Evolutionary conservation across 2,888 invertebrate species (phyloP).

Genomic region (Alitta virens): DNA sequence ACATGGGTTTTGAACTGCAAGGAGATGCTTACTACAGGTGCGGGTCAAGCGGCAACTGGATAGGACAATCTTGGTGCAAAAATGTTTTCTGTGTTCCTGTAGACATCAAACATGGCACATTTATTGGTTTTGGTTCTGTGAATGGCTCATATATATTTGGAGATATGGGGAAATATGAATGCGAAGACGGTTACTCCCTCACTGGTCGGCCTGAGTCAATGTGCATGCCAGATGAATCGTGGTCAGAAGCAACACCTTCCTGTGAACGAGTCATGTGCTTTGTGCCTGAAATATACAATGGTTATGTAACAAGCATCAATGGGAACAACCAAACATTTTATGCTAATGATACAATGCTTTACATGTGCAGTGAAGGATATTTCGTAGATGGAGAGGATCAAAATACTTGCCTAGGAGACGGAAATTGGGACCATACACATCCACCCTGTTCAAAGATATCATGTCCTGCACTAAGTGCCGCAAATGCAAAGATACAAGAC

Average conservation of each 20-base stretch:
- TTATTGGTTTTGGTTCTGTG: background rate
- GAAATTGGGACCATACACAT: constrained; percentile 20
- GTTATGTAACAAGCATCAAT: no score
- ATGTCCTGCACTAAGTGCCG: constrained; percentile 17
- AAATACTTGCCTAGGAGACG: constrained; percentile 22
- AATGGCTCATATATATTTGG: constrained; percentile 8
- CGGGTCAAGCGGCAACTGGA: constrained; percentile 16
- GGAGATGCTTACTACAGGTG: background rate
- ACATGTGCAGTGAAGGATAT: constrained; percentile 24
- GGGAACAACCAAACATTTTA: no score
- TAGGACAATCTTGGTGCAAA: constrained; percentile 30
- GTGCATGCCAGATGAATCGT: constrained; percentile 14
- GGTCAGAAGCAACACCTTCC: constrained; percentile 11
- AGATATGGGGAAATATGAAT: constrained; percentile 12
- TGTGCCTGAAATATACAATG: constrained; percentile 7
- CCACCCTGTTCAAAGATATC: constrained; percentile 39
- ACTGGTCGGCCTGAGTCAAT: constrained; percentile 5
- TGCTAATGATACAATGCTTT: constrained; percentile 8
- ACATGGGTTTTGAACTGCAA: background rate
- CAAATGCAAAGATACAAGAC: constrained; percentile 12
- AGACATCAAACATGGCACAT: background rate
- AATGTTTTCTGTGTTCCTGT: constrained; percentile 1
- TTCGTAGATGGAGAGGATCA: constrained; percentile 19
- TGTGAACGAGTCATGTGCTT: constrained; percentile 13
- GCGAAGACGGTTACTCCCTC: constrained; percentile 20